These are phyloP conservation scores for Aurelia aurita DNA, from an alignment of 30 jellyfish, hydroid and myxozoan species.

Conservation along the genomic window DNA sequence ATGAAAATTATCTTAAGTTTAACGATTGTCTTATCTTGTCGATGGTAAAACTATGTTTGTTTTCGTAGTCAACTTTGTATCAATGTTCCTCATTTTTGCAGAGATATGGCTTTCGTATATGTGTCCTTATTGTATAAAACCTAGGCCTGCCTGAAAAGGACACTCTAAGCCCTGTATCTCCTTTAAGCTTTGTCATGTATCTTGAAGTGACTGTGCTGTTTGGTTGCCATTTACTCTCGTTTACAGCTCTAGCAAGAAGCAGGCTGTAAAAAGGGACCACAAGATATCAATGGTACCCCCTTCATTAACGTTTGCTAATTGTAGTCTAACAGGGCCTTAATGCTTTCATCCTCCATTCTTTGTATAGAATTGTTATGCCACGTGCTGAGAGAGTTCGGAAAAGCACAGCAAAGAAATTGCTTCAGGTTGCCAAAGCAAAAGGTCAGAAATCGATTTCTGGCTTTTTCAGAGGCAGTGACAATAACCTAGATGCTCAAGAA, in stretches of 20 bases:
- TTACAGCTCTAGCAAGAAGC: slow-evolving; percentile 10
- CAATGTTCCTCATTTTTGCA: background rate
- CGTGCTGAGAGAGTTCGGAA: slow-evolving; percentile 48
- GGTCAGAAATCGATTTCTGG: slow-evolving; percentile 40
- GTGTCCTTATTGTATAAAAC: background rate
- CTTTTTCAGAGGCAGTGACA: slow-evolving; percentile 21
- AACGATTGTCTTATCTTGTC: background rate
- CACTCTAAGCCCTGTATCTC: background rate
- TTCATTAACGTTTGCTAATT: slow-evolving; percentile 4
- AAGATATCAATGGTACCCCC: background rate
- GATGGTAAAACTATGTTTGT: background rate
- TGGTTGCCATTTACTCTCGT: slow-evolving; percentile 8
- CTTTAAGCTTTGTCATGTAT: background rate
- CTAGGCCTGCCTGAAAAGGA: background rate
- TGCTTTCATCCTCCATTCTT: slow-evolving; percentile 6
- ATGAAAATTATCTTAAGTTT: background rate
- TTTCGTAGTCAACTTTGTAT: background rate
- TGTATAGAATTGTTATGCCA: slow-evolving; percentile 40
- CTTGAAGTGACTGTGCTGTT: background rate
- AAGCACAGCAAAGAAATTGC: slow-evolving; percentile 37
- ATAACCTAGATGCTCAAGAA: slow-evolving; percentile 15
- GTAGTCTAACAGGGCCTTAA: background rate
- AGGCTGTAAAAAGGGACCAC: slow-evolving; percentile 7
- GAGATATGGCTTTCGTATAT: background rate
- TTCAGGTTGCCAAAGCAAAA: slow-evolving; percentile 29